phyloP scores from a whole-genome alignment of 2,888 invertebrate species.

The Euplexia lucipara region DNA sequence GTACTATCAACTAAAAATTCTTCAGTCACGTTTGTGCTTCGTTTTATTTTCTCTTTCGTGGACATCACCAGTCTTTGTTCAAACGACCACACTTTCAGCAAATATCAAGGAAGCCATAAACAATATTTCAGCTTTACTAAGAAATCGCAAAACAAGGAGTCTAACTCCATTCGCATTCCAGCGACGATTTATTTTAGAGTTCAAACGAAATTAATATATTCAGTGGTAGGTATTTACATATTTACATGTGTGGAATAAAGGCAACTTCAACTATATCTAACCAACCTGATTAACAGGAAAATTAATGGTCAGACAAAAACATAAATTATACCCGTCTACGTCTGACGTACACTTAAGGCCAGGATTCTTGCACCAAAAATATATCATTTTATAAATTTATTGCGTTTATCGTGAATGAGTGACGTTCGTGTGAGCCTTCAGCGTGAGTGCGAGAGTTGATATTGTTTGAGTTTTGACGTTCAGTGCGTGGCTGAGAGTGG shows the following conservation, averaged over 20 bases:
- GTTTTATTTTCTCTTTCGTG: constrained; percentile 13
- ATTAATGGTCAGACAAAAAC: constrained; percentile 49
- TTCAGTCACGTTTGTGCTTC: constrained; percentile 2
- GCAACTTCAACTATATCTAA: constrained; percentile 48
- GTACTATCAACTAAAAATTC: background rate
- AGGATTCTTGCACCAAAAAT: constrained; percentile 67
- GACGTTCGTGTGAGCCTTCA: constrained; percentile 71
- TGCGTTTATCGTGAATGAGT: constrained; percentile 66
- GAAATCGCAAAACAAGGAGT: constrained; percentile 46
- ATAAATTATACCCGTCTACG: constrained; percentile 62
- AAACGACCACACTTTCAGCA: constrained; percentile 28
- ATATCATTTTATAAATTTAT: constrained; percentile 74
- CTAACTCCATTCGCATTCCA: constrained; percentile 58
- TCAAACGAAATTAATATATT: constrained; percentile 57
- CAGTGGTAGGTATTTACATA: constrained; percentile 32
- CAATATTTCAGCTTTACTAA: constrained; percentile 45
- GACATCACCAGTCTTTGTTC: constrained; percentile 27
- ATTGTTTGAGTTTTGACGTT: constrained; percentile 56
- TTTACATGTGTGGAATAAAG: constrained; percentile 44
- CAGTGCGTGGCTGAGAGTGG: constrained; percentile 45
- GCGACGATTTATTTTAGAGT: constrained; percentile 54
- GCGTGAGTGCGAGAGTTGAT: constrained; percentile 39
- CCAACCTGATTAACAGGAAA: constrained; percentile 57
- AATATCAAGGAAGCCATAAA: constrained; percentile 56
- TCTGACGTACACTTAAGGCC: constrained; percentile 74